Evolutionary conservation across 2,797 vertebrate species (phyloP).

Genomic region (Sylvia borin): DNA sequence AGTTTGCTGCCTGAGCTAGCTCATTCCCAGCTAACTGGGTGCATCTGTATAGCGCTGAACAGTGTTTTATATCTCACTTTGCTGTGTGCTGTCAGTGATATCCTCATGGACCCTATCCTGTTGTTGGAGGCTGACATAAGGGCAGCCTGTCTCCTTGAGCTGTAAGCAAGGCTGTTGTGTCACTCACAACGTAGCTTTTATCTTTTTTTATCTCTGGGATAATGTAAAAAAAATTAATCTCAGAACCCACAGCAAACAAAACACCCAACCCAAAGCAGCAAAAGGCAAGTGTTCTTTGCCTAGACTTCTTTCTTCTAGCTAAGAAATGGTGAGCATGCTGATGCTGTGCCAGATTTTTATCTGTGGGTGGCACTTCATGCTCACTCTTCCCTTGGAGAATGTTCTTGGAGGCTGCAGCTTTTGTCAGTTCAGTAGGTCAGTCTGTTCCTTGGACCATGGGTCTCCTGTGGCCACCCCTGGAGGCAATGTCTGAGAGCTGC

Average conservation of each 20-base stretch:
- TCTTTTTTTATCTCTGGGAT: background rate
- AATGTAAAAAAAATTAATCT: background rate
- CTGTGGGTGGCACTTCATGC: background rate
- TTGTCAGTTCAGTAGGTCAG: background rate
- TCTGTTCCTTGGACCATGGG: background rate
- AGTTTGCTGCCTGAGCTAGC: background rate
- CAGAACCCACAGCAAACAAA: background rate
- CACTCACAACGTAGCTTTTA: background rate
- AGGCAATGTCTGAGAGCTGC: background rate
- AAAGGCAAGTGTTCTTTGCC: background rate
- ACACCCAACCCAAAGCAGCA: background rate
- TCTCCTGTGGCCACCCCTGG: background rate
- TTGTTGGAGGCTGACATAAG: background rate
- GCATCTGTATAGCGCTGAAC: rapidly evolving
- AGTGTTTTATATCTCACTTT: background rate
- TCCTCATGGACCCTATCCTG: background rate
- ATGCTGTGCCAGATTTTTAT: background rate
- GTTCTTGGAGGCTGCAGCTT: background rate
- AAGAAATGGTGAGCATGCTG: background rate
- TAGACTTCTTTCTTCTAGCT: background rate
- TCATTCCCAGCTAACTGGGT: background rate
- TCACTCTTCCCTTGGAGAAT: background rate
- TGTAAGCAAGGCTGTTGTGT: background rate
- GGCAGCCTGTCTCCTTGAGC: background rate
- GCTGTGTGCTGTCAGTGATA: background rate